Evolutionary conservation across 2,888 invertebrate species (phyloP).

Genomic region (Crioceris asparagi): DNA sequence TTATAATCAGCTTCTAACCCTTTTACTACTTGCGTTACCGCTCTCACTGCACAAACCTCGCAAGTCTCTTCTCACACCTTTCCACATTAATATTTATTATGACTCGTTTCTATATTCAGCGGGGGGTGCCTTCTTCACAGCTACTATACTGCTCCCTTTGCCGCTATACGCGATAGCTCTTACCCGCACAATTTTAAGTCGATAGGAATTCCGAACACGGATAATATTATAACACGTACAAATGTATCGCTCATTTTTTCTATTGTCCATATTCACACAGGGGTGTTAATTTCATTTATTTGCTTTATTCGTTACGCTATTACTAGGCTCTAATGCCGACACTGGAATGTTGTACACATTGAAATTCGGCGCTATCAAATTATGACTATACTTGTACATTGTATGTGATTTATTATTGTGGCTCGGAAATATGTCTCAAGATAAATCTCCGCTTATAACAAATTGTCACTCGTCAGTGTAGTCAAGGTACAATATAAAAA

Average conservation of each 20-base stretch:
- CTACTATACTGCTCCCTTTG: constrained; percentile 35
- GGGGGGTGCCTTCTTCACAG: constrained; percentile 34
- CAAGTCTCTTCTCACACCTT: constrained; percentile 36
- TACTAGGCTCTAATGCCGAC: constrained; percentile 15
- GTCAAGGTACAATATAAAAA: too few relatives aligned
- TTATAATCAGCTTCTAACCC: too few relatives aligned
- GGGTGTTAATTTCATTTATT: constrained; percentile 39
- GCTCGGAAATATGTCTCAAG: too few relatives aligned
- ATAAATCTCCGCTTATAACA: too few relatives aligned
- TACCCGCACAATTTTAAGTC: constrained; percentile 18
- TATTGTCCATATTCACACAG: constrained; percentile 33
- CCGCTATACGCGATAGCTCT: constrained; percentile 12
- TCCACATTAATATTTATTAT: constrained; percentile 40
- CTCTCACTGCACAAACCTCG: too few relatives aligned
- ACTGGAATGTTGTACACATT: neutral
- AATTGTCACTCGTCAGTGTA: too few relatives aligned
- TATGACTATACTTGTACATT: too few relatives aligned
- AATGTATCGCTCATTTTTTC: constrained; percentile 38
- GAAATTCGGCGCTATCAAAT: too few relatives aligned
- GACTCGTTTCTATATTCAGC: constrained; percentile 34
- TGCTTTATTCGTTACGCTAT: constrained; percentile 30
- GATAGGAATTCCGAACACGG: constrained; percentile 37
- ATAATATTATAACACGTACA: constrained; percentile 37
- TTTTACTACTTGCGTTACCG: too few relatives aligned
- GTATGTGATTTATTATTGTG: too few relatives aligned